Evolutionary conservation across 2,797 vertebrate species (phyloP).

Genomic region (Tokudaia muenninki): DNA sequence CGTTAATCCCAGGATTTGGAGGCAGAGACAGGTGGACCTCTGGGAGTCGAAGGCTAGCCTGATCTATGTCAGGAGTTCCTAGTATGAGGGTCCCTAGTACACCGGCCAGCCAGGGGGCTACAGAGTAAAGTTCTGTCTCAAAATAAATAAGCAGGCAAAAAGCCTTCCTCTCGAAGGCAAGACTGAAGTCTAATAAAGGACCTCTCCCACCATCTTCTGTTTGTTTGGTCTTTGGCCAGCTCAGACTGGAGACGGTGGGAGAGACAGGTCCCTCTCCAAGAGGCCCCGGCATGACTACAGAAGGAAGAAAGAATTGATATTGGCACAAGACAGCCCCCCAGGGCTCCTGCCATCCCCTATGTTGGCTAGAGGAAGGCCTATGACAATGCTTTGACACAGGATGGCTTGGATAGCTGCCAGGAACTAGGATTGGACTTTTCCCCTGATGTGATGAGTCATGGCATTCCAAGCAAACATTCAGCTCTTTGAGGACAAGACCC

Average conservation of each 20-base stretch:
- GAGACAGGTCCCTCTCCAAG: not conserved
- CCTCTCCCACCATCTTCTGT: not conserved
- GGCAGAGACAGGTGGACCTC: not conserved
- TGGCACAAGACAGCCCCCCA: not conserved
- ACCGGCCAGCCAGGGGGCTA: not conserved
- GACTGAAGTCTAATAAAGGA: not conserved
- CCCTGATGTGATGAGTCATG: not conserved
- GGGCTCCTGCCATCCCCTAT: not conserved
- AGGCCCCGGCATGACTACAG: not conserved
- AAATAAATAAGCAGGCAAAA: not conserved
- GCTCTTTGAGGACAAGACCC: slow-evolving; percentile 56
- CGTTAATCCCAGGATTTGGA: not conserved
- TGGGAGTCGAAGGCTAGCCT: not conserved
- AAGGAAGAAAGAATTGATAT: not conserved
- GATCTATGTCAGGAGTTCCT: not conserved
- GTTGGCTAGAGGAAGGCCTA: not conserved
- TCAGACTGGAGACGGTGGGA: not conserved
- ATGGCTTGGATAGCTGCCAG: not conserved
- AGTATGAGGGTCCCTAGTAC: not conserved
- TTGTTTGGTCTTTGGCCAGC: not conserved
- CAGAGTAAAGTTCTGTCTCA: not conserved
- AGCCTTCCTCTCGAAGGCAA: not conserved
- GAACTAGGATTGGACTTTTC: not conserved
- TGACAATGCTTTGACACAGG: not conserved
- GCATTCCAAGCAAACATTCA: slow-evolving; percentile 21